phyloP scores from a whole-genome alignment of 2,888 invertebrate genomes.

The Acleris holmiana region DNA sequence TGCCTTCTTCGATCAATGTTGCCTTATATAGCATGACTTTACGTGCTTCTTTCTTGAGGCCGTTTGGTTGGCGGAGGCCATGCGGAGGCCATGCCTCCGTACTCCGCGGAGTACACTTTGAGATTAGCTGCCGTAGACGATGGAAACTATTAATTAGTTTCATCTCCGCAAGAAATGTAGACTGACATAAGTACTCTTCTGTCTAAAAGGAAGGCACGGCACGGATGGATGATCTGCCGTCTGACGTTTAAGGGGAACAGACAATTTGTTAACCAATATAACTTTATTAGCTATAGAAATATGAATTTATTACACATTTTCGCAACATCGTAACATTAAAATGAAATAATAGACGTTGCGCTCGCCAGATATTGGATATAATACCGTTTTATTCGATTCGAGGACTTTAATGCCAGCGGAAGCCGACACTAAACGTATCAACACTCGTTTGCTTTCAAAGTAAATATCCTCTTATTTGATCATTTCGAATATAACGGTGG shows the following conservation, averaged over 20 bases:
- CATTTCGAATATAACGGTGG: constrained; percentile 59
- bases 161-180: background rate
- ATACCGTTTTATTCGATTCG: constrained; percentile 45
- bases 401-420: constrained; percentile 65
- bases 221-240: background rate
- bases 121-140: background rate
- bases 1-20: too few species aligned
- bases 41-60: too few species aligned
- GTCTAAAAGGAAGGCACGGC: background rate
- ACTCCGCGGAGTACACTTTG: too few species aligned
- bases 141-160: too few species aligned
- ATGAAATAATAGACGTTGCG: constrained; percentile 33
- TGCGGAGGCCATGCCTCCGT: too few species aligned
- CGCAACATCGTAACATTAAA: constrained; percentile 32
- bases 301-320: constrained; percentile 21
- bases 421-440: constrained; percentile 71
- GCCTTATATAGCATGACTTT: too few species aligned
- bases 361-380: constrained; percentile 31
- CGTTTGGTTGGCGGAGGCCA: too few species aligned
- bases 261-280: constrained; percentile 9
- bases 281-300: constrained; percentile 27
- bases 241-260: background rate
- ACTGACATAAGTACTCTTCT: background rate
- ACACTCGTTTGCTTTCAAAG: constrained; percentile 68
- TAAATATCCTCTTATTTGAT: constrained; percentile 68